Evolutionary conservation across 37 sponge, comb jelly and placozoan species (phyloP).

Genomic region (Halisarca cf. caerulea): DNA sequence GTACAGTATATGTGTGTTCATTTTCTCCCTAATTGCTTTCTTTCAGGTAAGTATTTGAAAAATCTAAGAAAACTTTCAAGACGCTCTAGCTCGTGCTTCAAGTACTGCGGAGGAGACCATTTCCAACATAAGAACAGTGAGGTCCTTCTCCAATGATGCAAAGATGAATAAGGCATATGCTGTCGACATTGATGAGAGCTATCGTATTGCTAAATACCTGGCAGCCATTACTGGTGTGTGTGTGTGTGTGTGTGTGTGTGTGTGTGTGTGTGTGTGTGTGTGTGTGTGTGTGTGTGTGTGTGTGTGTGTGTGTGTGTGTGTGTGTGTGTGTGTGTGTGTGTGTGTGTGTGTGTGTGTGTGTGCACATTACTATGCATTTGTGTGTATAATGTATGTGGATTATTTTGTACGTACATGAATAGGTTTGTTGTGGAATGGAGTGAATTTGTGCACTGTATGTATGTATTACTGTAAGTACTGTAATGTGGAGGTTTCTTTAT

Average conservation of each 20-base stretch:
- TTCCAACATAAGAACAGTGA: conserved; percentile 76
- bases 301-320: conserved; percentile 14
- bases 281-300: conserved; percentile 14
- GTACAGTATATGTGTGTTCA: neutral
- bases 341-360: conserved; percentile 14
- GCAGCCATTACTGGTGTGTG: conserved; percentile 57
- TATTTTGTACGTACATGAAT: no score
- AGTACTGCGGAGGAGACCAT: conserved; percentile 84
- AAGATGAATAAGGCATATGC: conserved; percentile 56
- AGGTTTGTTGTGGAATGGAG: no score
- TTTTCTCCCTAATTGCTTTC: neutral
- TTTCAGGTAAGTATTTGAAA: conserved; percentile 71
- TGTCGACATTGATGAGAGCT: conserved; percentile 70
- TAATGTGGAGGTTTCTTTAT: no score
- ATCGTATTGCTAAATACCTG: conserved; percentile 55
- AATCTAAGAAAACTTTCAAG: conserved; percentile 75
- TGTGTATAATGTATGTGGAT: no score
- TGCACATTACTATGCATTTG: neutral
- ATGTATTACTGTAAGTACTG: no score
- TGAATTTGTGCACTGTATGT: no score
- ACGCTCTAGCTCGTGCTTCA: conserved; percentile 73
- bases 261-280: neutral
- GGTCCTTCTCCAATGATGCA: conserved; percentile 79
- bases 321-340: conserved; percentile 25
- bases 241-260: conserved; percentile 14